Base-by-base conservation (phyloP, 2,797 vertebrate genomes). In the Centropyge bicolor region DNA sequence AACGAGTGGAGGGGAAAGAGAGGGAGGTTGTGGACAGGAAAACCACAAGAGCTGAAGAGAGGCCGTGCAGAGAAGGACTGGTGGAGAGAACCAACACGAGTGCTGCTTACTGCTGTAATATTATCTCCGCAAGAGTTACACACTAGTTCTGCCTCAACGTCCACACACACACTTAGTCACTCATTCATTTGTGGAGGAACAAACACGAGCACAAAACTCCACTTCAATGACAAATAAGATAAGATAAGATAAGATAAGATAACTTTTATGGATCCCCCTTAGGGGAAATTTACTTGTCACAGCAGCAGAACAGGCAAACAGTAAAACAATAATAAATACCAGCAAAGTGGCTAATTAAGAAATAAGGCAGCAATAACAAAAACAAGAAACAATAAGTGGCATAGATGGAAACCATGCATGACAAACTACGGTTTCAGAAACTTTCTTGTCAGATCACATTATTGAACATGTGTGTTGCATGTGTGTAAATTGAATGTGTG, bases 71-170 rank as follows among this genome's bases (percentile, higher is more conserved):
- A 70, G 36, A 78, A 65, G 74, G 60, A 77, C 10, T 22, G 59
- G 54, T 56, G 57, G 54, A 80, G 73, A 88, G 74, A 88, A 90
- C 76, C 81, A 84, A 89, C 81, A 72, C 60, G 40, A 80, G 70
- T 70, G 61, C 41, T 13, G 57, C 78, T 88, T 79, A 81, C 64
- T 85, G 80, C 70, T 46, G 66, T 78, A 84, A 86, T 83, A 88
- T 88, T 81, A 86, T 83, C 76, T 76, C 75, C 78, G 72, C 41
- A 52, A 69, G 78, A 86, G 85, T 86, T 87, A 84, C 41, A 79
- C 80, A 84, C 74, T 54, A 22, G 80, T 80, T 76, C 65, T 63
- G 69, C 61, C 80, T 89, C 71, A 78, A 74, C 45, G 64, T 48
- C 76, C 73, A 74, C 68, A 83, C 54, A 48, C 56, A 75, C 49